Evolutionary conservation across 1,140 invertebrate genomes (phyloP), one percentile per base, ranked within the genome.

Genomic region (Micrasema minimum): DNA sequence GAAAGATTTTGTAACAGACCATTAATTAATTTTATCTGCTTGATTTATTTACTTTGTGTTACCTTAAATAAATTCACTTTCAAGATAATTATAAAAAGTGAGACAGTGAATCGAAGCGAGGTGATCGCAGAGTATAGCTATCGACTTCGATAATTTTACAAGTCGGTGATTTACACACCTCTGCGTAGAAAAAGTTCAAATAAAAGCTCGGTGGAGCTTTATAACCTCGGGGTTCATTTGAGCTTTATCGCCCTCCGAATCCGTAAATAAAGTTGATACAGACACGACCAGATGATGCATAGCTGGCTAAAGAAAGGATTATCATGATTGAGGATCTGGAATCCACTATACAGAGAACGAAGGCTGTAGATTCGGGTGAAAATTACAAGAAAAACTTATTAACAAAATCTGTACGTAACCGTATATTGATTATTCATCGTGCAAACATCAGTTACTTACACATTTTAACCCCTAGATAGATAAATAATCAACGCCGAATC

Each of bases 271-370:
- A 53, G 31, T 26, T 45, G 59, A 64, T 45, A 64, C 23, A 10
- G 64, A 66, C 64, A 66, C 64, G 64, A 66, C 46, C 46, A 10
- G 46, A 53, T 66, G 64, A 66, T 66, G 41, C 46, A 66, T 66
- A n/a, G 46, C 23, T 11, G 41, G 10, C 45, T 16, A 23, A 9
- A 23, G 31, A 35, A 26, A 12, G 26, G 14, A 45, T 37, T 53
- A 50, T 50, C 45, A 14, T n/a, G 22, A 22, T n/a, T 11, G 23
- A 14, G 14, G 14, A 62, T 62, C 53, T 14, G 53, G n/a, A n/a
- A n/a, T n/a, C n/a, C n/a, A n/a, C n/a, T n/a, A n/a, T n/a, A n/a
- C n/a, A n/a, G n/a, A n/a, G n/a, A n/a, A n/a, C n/a, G n/a, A n/a
- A n/a, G n/a, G n/a, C n/a, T n/a, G n/a, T n/a, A n/a, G n/a, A n/a